Base-by-base conservation (phyloP, 2,888 invertebrate species). In the Mesodorylaimus sp. region DNA sequence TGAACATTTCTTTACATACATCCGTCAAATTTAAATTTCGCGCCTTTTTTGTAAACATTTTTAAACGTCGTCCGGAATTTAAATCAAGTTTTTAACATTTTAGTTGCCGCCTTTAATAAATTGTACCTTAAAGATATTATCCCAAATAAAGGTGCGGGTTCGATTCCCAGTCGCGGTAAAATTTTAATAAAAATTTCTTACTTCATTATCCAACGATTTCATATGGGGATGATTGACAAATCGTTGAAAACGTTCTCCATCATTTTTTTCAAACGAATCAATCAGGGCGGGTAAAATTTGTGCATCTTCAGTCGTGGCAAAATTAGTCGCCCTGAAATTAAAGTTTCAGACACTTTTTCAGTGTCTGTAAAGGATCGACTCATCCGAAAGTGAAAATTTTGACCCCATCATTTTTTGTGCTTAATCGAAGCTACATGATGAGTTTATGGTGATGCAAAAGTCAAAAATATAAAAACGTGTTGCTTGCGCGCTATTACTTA, bases 161-260 rank as follows among this genome's bases (percentile, higher is more conserved):
- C n/a, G n/a, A n/a, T n/a, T n/a, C n/a, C n/a, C n/a, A n/a, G n/a
- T n/a, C n/a, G n/a, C n/a, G n/a, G n/a, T n/a, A n/a, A n/a, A n/a
- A n/a, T n/a, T n/a, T n/a, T 42, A 7, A 42, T n/a, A 42, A 42
- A 42, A 13, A 13, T 13, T 13, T 13, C 42, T 10, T 54, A 68
- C 68, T 45, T 62, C 64, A 56, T 67, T 67, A 51, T 68, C 68
- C 61, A 67, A 60, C 55, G 61, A 65, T 56, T 62, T 64, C 52
- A 68, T 62, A 42, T 65, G 59, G 2, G 68, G 66, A 43, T 58
- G 53, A 26, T 58, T 55, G 16, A 66, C 54, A 3, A 60, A 56
- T 43, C 50, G 51, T 7, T 59, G 54, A 16, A 60, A 65, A 16
- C 52, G 54, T 10, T 67, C 66, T 48, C 68, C 64, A 53, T 72